Conservation (phyloP, 2,113 vertebrate species). For the Bolborhynchus lineola region DNA sequence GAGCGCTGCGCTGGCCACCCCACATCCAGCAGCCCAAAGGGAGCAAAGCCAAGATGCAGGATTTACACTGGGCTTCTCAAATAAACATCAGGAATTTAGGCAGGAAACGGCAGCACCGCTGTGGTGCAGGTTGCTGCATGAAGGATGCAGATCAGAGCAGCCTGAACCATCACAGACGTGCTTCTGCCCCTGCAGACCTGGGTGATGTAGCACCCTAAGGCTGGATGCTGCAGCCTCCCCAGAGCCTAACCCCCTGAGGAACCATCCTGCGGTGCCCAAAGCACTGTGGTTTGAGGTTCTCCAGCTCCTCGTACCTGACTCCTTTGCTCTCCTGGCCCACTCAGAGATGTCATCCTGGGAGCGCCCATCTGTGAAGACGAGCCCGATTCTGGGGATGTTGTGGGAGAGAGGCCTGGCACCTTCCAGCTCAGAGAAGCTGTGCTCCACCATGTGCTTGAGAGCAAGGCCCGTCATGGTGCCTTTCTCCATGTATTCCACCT, state of each 20-base stretch:
- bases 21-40: neutral
- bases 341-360: conserved; percentile 95
- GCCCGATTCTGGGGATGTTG: conserved; percentile 85
- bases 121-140: neutral
- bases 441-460: conserved; percentile 94
- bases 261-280: neutral
- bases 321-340: conserved; percentile 90
- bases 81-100: neutral
- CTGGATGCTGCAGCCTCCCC: neutral
- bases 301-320: conserved; percentile 77
- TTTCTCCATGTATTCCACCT: conserved; percentile 97
- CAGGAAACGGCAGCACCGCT: fast-evolving
- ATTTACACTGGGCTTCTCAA: neutral
- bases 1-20: neutral
- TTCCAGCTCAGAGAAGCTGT: conserved; percentile 90
- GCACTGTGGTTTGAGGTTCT: neutral
- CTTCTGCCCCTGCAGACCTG: fast-evolving
- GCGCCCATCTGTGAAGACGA: conserved; percentile 95
- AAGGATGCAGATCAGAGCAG: neutral
- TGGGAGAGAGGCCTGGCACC: conserved; percentile 77
- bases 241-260: neutral
- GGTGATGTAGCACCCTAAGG: neutral
- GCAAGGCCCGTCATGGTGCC: conserved; percentile 96
- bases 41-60: neutral
- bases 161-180: neutral